Percentiles rank a stretch among this genome's conserved stretches.
Evolutionary conservation across 2,888 invertebrate genomes (phyloP).

Genomic region (Melangyna quadrimaculata): DNA sequence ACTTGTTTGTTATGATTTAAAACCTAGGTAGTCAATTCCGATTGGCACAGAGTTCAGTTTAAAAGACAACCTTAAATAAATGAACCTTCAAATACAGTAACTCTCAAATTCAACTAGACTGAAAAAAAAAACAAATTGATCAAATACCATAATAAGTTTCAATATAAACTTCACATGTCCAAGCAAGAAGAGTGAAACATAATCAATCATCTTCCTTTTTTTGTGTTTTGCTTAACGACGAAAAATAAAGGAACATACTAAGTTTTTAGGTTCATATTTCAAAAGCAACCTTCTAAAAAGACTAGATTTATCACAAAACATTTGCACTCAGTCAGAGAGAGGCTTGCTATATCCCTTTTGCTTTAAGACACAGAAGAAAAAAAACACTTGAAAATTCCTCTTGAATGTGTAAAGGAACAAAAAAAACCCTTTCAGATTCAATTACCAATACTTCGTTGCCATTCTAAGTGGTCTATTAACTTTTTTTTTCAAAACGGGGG

Average conservation of each 20-base stretch:
- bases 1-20: not conserved
- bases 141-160: not conserved
- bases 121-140: not conserved
- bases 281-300: slow-evolving; percentile 1
- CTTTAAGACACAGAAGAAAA: too few relatives aligned
- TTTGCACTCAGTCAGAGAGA: not conserved
- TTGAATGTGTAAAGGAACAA: not conserved
- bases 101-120: not conserved
- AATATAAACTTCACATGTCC: slow-evolving; percentile 12
- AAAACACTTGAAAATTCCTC: not conserved
- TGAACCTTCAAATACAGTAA: not conserved
- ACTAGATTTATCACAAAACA: slow-evolving; percentile 21
- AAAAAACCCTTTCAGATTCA: slow-evolving; percentile 20
- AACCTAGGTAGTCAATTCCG: not conserved
- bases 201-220: slow-evolving; percentile 21
- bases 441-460: slow-evolving; percentile 27
- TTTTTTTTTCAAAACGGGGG: slow-evolving; percentile 14
- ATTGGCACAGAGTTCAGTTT: not conserved
- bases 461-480: slow-evolving; percentile 36
- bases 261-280: slow-evolving; percentile 13
- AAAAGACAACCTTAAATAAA: not conserved
- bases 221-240: too few relatives aligned
- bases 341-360: not conserved
- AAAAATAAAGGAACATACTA: not conserved
- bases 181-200: slow-evolving; percentile 3